Evolutionary conservation across 30 jellyfish, hydroid and myxozoan species (phyloP).

Genomic region (Aurelia coerulea): DNA sequence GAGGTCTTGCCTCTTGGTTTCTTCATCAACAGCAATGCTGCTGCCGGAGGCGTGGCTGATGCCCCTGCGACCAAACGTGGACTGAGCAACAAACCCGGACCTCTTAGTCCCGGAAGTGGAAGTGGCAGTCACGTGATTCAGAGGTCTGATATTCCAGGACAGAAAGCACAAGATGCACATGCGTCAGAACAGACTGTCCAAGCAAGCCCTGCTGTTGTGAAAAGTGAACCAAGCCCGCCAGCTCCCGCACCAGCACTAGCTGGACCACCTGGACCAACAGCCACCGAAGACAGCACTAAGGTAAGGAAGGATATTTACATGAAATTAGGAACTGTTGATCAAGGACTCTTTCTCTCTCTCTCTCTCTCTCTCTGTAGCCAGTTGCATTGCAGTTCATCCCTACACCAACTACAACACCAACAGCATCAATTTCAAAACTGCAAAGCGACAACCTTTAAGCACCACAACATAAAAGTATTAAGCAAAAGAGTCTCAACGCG

Average conservation of each 20-base stretch:
- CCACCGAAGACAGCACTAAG: conserved; percentile 22
- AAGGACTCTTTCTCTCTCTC: too few species aligned
- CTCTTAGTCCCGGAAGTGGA: conserved; percentile 64
- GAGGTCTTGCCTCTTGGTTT: conserved; percentile 81
- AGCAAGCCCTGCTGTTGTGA: conserved; percentile 54
- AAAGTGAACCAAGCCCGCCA: conserved; percentile 42
- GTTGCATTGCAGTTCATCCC: too few species aligned
- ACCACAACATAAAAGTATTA: too few species aligned
- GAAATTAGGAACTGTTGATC: too few species aligned
- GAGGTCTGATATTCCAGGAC: conserved; percentile 74
- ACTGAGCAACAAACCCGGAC: conserved; percentile 33
- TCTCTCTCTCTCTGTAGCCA: too few species aligned
- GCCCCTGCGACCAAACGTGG: conserved; percentile 49
- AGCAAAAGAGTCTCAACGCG: too few species aligned
- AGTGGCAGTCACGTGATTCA: conserved; percentile 61
- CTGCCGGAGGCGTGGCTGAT: conserved; percentile 63
- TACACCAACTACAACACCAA: too few species aligned
- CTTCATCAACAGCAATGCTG: conserved; percentile 82
- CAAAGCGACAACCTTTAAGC: too few species aligned
- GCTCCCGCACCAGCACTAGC: conserved; percentile 44
- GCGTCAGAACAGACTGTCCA: conserved; percentile 61
- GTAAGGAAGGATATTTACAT: background rate
- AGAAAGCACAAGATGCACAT: conserved; percentile 52
- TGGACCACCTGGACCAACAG: conserved; percentile 17
- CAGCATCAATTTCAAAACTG: too few species aligned